phyloP scores from a whole-genome alignment of 1,140 invertebrate genomes.

The Zaprionus tsacasi region DNA sequence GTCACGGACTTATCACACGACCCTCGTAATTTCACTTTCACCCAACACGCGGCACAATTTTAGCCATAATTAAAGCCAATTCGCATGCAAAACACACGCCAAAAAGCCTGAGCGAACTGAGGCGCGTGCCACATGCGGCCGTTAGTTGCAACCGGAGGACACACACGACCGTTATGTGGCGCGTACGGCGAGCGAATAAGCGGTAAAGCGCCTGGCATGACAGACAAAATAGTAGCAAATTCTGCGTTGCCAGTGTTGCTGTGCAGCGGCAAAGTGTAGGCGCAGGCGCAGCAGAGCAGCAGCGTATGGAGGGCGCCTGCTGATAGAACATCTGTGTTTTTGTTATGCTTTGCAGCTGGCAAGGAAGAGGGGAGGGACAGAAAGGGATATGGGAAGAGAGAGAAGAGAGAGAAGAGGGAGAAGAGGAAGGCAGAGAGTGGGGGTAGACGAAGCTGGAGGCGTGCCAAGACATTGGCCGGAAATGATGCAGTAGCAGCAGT shows the following conservation, averaged over 20 bases:
- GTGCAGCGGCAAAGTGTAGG: conserved; percentile 40
- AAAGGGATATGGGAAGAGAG: too few relatives aligned
- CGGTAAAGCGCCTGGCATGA: conserved; percentile 21
- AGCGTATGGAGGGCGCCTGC: conserved; percentile 34
- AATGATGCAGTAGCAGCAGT: conserved; percentile 36
- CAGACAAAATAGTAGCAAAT: conserved; percentile 12
- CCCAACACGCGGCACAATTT: conserved; percentile 3
- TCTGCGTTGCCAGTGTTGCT: conserved; percentile 51
- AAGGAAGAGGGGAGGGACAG: neutral
- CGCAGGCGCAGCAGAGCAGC: conserved; percentile 36
- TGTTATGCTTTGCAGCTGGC: conserved; percentile 56
- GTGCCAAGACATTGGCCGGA: conserved; percentile 44
- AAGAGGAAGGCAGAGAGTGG: neutral
- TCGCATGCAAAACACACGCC: conserved; percentile 10
- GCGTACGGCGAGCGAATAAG: conserved; percentile 67
- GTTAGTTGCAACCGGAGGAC: conserved; percentile 40
- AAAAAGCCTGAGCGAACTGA: neutral
- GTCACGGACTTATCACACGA: too few relatives aligned
- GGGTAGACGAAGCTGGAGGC: neutral
- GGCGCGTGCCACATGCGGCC: conserved; percentile 48
- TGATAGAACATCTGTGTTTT: conserved; percentile 71
- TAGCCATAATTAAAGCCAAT: conserved; percentile 1
- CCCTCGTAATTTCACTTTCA: conserved; percentile 15
- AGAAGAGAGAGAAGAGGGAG: too few relatives aligned
- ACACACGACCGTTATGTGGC: conserved; percentile 53